Base-by-base conservation (phyloP, 2,113 vertebrate genomes). In the Bufo bufo region DNA sequence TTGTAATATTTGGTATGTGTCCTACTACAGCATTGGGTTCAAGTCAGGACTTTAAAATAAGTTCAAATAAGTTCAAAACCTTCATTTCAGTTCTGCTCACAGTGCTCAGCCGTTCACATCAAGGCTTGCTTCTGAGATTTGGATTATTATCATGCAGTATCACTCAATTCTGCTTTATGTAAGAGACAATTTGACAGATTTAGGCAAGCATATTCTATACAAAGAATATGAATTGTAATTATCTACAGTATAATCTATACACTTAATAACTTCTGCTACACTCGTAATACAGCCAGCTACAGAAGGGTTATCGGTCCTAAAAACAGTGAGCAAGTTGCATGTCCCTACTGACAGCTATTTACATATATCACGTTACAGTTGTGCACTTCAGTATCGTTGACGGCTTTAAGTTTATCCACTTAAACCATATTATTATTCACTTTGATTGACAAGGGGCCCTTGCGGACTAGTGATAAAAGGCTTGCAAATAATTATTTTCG, bases 371-470 rank as follows among this genome's bases (percentile, higher is more conserved):
- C 81, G 54, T 84, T 84, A 33, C 63, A 50, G 63, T 17, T 49
- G 14, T 66, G 43, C n/a, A 66, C 47, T 84, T 17, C n/a, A 5
- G 16, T 43, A 71, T 43, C 47, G 50, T 84, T 52, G 20, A 11
- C 49, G 12, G 82, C 49, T 84, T 69, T 54, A 69, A 33, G 47
- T 84, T 69, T 84, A 84, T 84, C 63, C 82, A 54, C 50, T 54
- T 84, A 84, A 69, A 71, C 63, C 82, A 54, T 50, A 63, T 54
- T 49, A 71, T 84, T 23, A 69, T 52, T 84, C 82, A 84, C 82
- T 69, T 66, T 71, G 82, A 84, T 71, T 84, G 82, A 84, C 82
- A 71, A n/a, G 14, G 65, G 82, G 82, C 47, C 45, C 63, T n/a
- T 71, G 63, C 4, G 12, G 47, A 49, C 63, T 54, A 4, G 81